phyloP scores from a whole-genome alignment of 2,797 vertebrate species.

The Liparis tanakae region DNA sequence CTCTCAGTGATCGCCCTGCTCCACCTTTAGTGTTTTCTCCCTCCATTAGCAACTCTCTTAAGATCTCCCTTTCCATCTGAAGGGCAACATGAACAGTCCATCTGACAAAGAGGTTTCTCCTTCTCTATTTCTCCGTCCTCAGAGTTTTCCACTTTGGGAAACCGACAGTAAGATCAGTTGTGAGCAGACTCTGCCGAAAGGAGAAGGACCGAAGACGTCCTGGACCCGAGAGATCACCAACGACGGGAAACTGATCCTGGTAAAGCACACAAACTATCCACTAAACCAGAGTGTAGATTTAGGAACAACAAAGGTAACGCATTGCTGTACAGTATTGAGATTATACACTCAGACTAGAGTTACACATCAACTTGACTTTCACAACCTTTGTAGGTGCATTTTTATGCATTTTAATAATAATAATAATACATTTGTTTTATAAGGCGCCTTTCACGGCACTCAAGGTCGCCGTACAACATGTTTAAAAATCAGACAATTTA shows the following conservation, averaged over 20 bases:
- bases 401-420: not conserved
- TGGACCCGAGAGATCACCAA: slow-evolving; percentile 93
- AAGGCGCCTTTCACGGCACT: too few species aligned
- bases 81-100: not conserved
- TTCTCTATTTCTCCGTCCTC: slow-evolving; percentile 1
- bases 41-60: slow-evolving; percentile 24
- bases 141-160: slow-evolving; percentile 87
- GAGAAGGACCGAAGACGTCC: slow-evolving; percentile 90
- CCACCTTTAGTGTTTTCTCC: slow-evolving; percentile 33
- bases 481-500: too few species aligned
- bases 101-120: slow-evolving; percentile 6
- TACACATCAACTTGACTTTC: not conserved
- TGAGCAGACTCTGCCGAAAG: slow-evolving; percentile 90
- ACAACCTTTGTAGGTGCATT: not conserved
- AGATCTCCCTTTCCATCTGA: slow-evolving; percentile 10
- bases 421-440: too few species aligned
- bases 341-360: not conserved
- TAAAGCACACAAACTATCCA: slow-evolving; percentile 58
- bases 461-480: too few species aligned
- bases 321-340: not conserved
- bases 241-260: slow-evolving; percentile 90
- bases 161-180: slow-evolving; percentile 90
- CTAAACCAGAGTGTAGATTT: not conserved
- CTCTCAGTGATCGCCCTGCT: slow-evolving; percentile 45
- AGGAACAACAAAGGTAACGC: not conserved